Conservation (phyloP, 23 tunicate species). For the Halocynthia roretzi region DNA sequence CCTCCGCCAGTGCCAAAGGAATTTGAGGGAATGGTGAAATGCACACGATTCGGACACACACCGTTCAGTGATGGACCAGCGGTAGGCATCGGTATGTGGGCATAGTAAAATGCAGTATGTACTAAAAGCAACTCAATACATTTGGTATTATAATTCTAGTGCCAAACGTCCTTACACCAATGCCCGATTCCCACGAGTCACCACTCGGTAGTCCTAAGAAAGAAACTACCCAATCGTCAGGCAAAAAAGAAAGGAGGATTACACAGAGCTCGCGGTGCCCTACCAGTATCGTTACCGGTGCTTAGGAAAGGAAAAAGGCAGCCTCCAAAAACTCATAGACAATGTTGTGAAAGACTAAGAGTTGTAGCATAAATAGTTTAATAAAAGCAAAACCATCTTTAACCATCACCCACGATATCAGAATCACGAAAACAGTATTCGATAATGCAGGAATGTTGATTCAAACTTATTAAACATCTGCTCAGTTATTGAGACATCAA, state of each 20-base stretch:
- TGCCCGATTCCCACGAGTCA: neutral
- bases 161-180: slow-evolving; percentile 19
- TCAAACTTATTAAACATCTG: slow-evolving; percentile 20
- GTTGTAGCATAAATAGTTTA: slow-evolving; percentile 12
- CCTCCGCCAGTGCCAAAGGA: slow-evolving; percentile 42
- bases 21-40: slow-evolving; percentile 28
- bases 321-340: slow-evolving; percentile 9
- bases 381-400: neutral
- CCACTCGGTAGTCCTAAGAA: neutral
- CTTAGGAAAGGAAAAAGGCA: slow-evolving; percentile 30
- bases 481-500: slow-evolving; percentile 9
- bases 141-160: neutral
- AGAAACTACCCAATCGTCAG: too few relatives aligned
- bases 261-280: neutral
- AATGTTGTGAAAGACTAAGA: slow-evolving; percentile 7
- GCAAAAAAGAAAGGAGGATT: too few relatives aligned
- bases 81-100: slow-evolving; percentile 57
- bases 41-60: slow-evolving; percentile 60
- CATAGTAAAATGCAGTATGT: neutral
- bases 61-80: slow-evolving; percentile 33
- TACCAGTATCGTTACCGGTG: slow-evolving; percentile 30
- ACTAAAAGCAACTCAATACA: neutral
- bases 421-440: neutral
- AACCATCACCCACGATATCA: neutral
- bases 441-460: neutral